Conservation (phyloP, 2,797 vertebrate genomes). For the Margarornis squamiger region DNA sequence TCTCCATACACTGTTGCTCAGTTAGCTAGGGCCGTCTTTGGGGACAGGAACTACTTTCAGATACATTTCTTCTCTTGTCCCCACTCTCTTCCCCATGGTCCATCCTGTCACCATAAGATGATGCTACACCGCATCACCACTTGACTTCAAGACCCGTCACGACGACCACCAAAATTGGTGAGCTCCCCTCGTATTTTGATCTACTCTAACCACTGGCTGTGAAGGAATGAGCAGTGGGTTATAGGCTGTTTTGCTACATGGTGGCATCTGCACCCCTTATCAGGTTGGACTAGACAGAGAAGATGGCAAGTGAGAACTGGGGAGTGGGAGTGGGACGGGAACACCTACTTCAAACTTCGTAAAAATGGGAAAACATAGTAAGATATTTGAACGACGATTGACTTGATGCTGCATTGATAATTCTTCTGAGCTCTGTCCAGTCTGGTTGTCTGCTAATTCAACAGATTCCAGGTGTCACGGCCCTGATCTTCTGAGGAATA, state of each 20-base stretch:
- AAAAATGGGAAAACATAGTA: background rate
- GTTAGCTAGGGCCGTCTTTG: conserved; percentile 52
- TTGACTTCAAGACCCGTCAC: conserved; percentile 72
- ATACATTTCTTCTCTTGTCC: conserved; percentile 77
- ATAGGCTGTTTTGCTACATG: background rate
- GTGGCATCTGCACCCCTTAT: background rate
- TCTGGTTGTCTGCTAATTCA: conserved; percentile 27
- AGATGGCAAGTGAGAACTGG: conserved; percentile 23
- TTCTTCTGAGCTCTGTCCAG: background rate
- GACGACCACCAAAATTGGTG: conserved; percentile 76
- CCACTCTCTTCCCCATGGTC: conserved; percentile 69
- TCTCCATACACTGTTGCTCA: conserved; percentile 33
- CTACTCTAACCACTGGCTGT: conserved; percentile 60
- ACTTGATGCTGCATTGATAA: conserved; percentile 29
- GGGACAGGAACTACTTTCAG: conserved; percentile 70
- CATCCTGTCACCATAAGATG: conserved; percentile 75
- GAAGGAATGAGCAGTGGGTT: conserved; percentile 32
- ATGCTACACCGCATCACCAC: conserved; percentile 77
- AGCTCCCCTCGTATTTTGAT: conserved; percentile 66
- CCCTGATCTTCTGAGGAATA: background rate
- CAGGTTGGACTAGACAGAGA: conserved; percentile 16
- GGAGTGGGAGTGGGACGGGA: background rate
- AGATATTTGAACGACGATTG: background rate
- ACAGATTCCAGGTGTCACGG: background rate
- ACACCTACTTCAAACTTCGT: background rate